Base-by-base conservation (phyloP, 1,140 invertebrate species). In the Whitmania pigra region DNA sequence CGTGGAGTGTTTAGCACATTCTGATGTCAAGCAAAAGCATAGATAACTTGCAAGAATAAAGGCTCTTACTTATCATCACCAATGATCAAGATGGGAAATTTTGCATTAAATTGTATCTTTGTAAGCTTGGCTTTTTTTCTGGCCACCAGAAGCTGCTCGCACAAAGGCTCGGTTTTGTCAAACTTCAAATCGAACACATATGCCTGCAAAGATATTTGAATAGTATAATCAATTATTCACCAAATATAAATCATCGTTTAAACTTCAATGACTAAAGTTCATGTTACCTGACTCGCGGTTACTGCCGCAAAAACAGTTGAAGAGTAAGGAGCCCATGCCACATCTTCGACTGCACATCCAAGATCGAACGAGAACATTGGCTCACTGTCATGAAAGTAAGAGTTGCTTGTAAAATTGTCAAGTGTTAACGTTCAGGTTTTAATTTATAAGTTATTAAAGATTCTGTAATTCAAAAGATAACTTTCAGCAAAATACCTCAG, bases 291-390 rank as follows among this genome's bases (percentile, higher is more conserved):
- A 49, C 11, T 49, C 11, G 43, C 87, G 17, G 92, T 93, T 22
- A 91, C 90, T n/a, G 91, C 91, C 43, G 92, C 93, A 78, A 96
- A 90, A 0, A 95, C 90, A 11, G 93, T 94, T 60, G 91, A 93
- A 6, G 92, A 94, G 78, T 93, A 95, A 0, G 93, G 93, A 0
- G 93, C 90, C 93, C 93, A 96, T 77, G 91, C 89, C 3, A 92
- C 90, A 81, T 94, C 92, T n/a, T 90, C 89, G 22, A 95, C 91
- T 31, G 90, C 87, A 27, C 90, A 88, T n/a, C 91, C 90, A 66
- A 95, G 83, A 81, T 95, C 93, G 79, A 95, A 95, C 76, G 91
- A 89, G 77, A 94, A 94, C 17, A 96, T 82, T 0, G 93, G 91
- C 77, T 93, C 90, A 49, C 91, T 92, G 74, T 70, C 73, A 78